Percentiles rank a stretch among this genome's conserved stretches.
phyloP scores from a whole-genome alignment of 2,113 vertebrate genomes.

The Tenebrosternarchus preto region DNA sequence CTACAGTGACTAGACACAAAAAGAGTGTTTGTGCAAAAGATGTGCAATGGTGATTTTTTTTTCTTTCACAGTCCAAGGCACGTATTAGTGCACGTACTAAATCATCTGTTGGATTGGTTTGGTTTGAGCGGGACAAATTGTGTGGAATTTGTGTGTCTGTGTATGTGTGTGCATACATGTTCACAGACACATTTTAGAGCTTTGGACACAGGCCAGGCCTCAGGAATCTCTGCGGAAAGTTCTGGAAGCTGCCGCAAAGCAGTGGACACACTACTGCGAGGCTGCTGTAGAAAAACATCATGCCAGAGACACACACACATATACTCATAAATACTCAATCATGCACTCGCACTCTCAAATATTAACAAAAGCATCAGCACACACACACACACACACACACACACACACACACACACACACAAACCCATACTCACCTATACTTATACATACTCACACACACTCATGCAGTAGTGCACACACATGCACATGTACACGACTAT shows the following conservation, averaged over 20 bases:
- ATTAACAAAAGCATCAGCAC: conserved; percentile 2
- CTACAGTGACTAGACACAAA: conserved; percentile 17
- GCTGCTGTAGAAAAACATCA: conserved; percentile 56
- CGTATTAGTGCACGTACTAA: neutral
- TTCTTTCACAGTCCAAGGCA: conserved; percentile 10
- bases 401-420: conserved; percentile 34
- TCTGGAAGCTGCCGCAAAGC: conserved; percentile 47
- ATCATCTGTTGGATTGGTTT: neutral
- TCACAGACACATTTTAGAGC: conserved; percentile 54
- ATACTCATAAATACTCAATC: too few relatives aligned
- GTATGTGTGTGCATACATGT: conserved; percentile 23
- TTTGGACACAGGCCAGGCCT: conserved; percentile 60
- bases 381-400: conserved; percentile 13
- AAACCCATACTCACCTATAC: neutral
- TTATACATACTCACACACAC: conserved; percentile 27
- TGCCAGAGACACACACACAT: conserved; percentile 29
- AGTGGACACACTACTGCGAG: conserved; percentile 45
- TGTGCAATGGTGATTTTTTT: neutral
- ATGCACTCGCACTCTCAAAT: too few relatives aligned
- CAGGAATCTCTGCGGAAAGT: conserved; percentile 58
- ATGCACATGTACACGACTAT: neutral
- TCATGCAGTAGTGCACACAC: neutral
- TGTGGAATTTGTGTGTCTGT: conserved; percentile 38
- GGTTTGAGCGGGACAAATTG: neutral
- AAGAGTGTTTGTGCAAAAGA: conserved; percentile 13